phyloP scores from a whole-genome alignment of 2,888 invertebrate genomes.

The Ophraella communa region DNA sequence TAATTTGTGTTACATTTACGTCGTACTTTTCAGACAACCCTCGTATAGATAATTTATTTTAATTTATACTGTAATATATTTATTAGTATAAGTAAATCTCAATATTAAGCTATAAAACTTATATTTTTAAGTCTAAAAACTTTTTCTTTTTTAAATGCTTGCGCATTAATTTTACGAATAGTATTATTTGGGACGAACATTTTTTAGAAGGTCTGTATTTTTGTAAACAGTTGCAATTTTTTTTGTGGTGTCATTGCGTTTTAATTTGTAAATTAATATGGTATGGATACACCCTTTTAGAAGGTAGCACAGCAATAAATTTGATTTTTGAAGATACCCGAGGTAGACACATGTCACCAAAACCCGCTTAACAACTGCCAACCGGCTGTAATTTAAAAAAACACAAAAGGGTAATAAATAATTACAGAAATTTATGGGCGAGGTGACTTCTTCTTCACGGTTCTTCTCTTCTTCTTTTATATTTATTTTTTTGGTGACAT shows the following conservation, averaged over 20 bases:
- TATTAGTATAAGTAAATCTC: too few relatives aligned
- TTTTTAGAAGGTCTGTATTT: too few relatives aligned
- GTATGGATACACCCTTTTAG: slow-evolving; percentile 6
- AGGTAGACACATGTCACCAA: slow-evolving; percentile 43
- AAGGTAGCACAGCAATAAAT: slow-evolving; percentile 21
- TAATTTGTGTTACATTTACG: too few relatives aligned
- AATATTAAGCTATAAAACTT: too few relatives aligned
- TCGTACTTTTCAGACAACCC: too few relatives aligned
- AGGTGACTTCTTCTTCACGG: slow-evolving; percentile 35
- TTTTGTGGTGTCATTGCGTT: background rate
- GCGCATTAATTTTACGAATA: too few relatives aligned
- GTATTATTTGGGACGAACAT: too few relatives aligned
- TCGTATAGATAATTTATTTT: too few relatives aligned
- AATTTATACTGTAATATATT: too few relatives aligned
- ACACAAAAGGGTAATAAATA: slow-evolving; percentile 48
- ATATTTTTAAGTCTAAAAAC: too few relatives aligned
- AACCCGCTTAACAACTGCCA: slow-evolving; percentile 42
- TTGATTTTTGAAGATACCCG: slow-evolving; percentile 29
- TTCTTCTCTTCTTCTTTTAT: slow-evolving; percentile 17
- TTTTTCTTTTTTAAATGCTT: too few relatives aligned
- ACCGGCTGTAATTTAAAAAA: slow-evolving; percentile 44
- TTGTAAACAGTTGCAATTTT: background rate
- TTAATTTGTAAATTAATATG: slow-evolving; percentile 4
- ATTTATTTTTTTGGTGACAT: slow-evolving; percentile 38
- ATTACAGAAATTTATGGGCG: slow-evolving; percentile 44